These are phyloP conservation scores for Rhabdomys pumilio DNA, from an alignment of 2,797 vertebrate species.

Conservation along the genomic window DNA sequence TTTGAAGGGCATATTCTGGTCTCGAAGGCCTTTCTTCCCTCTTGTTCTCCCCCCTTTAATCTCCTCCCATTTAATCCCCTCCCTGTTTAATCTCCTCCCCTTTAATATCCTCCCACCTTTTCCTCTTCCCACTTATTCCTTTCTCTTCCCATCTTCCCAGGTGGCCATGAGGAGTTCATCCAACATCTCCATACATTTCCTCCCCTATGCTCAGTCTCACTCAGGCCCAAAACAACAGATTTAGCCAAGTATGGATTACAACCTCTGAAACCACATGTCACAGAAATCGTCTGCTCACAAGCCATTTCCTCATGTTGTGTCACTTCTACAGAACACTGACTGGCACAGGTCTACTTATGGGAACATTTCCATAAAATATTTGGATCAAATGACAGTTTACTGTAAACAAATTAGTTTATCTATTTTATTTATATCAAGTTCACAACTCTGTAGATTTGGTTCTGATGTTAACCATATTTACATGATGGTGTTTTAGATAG, in stretches of 20 bases:
- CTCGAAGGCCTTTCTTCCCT: neutral
- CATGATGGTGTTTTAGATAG: conserved; percentile 19
- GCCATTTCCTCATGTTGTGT: neutral
- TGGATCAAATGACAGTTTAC: neutral
- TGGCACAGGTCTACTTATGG: neutral
- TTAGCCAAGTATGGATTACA: neutral
- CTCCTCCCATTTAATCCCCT: too few species aligned
- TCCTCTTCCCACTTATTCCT: neutral
- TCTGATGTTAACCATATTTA: conserved; percentile 8
- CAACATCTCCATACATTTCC: neutral
- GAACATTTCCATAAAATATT: conserved; percentile 23
- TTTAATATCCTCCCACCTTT: too few species aligned
- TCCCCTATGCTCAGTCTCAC: neutral
- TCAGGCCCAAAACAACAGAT: neutral
- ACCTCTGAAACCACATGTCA: neutral
- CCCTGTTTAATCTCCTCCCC: too few species aligned
- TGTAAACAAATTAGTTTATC: neutral
- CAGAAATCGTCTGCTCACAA: neutral
- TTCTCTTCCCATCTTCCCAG: too few species aligned
- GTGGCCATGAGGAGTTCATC: neutral
- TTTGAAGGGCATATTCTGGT: neutral
- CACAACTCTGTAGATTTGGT: conserved; percentile 45
- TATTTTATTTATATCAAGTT: conserved; percentile 44
- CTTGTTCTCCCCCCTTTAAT: neutral
- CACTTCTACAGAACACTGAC: neutral